Conservation (phyloP, 1,140 invertebrate species). For the Pseudoatta argentina region DNA sequence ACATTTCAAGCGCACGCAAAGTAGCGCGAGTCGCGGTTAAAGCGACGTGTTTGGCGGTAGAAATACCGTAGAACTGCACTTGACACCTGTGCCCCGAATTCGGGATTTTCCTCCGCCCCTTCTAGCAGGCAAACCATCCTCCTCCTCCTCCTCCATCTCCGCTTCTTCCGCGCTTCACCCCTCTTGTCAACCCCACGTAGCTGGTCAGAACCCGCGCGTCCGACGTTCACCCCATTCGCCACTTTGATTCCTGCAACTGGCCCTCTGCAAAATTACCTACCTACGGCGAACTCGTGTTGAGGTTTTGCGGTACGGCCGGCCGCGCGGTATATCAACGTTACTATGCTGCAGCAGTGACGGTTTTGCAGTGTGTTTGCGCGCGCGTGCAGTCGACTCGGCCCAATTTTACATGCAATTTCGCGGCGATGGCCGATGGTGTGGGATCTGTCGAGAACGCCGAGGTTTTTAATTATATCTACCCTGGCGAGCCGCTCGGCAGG, state of each 20-base stretch:
- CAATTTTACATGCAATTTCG: slow-evolving; percentile 78
- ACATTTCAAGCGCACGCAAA: slow-evolving; percentile 58
- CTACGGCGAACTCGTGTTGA: slow-evolving; percentile 68
- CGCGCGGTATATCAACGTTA: slow-evolving; percentile 57
- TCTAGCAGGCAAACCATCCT: neutral
- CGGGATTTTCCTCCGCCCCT: slow-evolving; percentile 59
- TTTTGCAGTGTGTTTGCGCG: slow-evolving; percentile 34
- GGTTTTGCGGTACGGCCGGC: slow-evolving; percentile 74
- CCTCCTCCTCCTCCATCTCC: neutral
- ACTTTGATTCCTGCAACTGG: slow-evolving; percentile 63
- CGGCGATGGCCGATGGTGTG: slow-evolving; percentile 50
- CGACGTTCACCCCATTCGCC: slow-evolving; percentile 33
- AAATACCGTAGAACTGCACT: slow-evolving; percentile 73
- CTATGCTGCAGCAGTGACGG: slow-evolving; percentile 17
- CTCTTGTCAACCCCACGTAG: slow-evolving; percentile 49
- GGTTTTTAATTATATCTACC: slow-evolving; percentile 77
- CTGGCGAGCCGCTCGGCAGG: slow-evolving; percentile 39
- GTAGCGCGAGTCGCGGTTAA: slow-evolving; percentile 67
- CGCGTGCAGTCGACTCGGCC: slow-evolving; percentile 69
- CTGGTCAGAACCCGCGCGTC: neutral
- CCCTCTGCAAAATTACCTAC: slow-evolving; percentile 73
- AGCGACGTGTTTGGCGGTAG: slow-evolving; percentile 67
- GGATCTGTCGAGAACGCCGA: slow-evolving; percentile 61
- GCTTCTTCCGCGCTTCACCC: neutral
- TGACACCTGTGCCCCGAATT: slow-evolving; percentile 71